phyloP scores from a whole-genome alignment of 2,797 vertebrate genomes.

The Rhabdophis nuchalis region DNA sequence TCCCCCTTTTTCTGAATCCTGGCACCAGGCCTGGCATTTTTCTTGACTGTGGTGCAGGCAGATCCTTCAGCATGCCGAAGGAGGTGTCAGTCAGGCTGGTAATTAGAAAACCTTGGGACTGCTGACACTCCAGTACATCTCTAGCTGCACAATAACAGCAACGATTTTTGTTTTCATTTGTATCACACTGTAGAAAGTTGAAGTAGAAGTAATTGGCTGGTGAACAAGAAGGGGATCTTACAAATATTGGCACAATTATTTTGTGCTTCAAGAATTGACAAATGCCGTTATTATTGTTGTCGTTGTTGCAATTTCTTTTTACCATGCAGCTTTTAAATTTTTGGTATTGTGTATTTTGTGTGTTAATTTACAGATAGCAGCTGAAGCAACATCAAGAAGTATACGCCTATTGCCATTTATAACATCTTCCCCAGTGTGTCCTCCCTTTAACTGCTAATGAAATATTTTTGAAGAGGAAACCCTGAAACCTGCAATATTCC shows the following conservation, averaged over 20 bases:
- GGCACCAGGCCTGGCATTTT: slow-evolving; percentile 10
- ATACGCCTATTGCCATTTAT: neutral
- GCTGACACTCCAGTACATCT: neutral
- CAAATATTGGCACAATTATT: neutral
- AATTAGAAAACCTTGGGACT: neutral
- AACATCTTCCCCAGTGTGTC: neutral
- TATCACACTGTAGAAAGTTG: neutral
- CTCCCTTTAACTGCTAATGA: neutral
- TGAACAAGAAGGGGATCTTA: neutral
- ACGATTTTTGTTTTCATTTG: neutral
- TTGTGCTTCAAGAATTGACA: neutral
- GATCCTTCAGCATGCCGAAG: neutral
- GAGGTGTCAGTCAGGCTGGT: neutral
- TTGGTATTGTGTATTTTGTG: neutral
- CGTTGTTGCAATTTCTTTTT: neutral
- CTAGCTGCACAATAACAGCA: neutral
- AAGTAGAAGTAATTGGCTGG: neutral
- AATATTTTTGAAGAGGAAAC: neutral
- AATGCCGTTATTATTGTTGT: no score
- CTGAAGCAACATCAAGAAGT: neutral
- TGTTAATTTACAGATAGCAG: neutral
- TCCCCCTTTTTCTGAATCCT: neutral
- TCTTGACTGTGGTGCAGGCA: neutral
- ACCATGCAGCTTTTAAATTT: neutral
- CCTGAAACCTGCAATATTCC: neutral